Evolutionary conservation across 1,140 invertebrate species (phyloP), one percentile per base, ranked within the genome.

Genomic region (Cyrtorhinus lividipennis): DNA sequence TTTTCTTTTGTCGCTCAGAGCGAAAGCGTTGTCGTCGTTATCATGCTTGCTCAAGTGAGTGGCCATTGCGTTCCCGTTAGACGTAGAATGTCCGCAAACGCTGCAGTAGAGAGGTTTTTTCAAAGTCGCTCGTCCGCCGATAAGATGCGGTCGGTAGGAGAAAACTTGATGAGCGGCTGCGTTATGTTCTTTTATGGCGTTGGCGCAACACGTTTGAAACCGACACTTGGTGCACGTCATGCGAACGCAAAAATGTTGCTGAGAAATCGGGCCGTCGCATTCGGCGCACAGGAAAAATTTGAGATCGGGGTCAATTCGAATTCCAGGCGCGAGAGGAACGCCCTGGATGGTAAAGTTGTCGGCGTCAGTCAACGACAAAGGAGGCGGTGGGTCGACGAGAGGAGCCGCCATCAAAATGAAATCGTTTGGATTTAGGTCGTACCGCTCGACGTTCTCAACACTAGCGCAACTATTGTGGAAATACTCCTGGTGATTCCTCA

Each of bases 321-420:
- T 53, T 5, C 10, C 10, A 20, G 48, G 48, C 8, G 48, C 20
- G 8, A 53, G 48, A 12, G 48, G 8, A 5, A 15, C 20, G 48
- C 48, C 48, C 5, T 53, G 10, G 20, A 53, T 10, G 5, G 48
- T 53, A 20, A 15, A 22, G 5, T 53, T 53, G 8, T 53, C 48
- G 8, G 10, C 5, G 20, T 12, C 48, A 5, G 8, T 15, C 10
- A 53, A 22, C 5, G 48, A 8, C 48, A 27, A 2, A 5, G 27
- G 58, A 1, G 25, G 24, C 12, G 22, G n/a, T 1, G 58, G 58
- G 23, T 59, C 24, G 26, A 23, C 38, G 13, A 30, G 18, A 20
- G 56, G 25, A 30, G 24, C 58, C 8, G 23, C 56, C 56, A 59
- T 59, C 10, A 59, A 23, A n/a, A 59, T 30, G n/a, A 59, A 30